Evolutionary conservation across 2,113 vertebrate species (phyloP), one percentile per base, ranked within the genome.

Genomic region (Ancistrus triradiatus): DNA sequence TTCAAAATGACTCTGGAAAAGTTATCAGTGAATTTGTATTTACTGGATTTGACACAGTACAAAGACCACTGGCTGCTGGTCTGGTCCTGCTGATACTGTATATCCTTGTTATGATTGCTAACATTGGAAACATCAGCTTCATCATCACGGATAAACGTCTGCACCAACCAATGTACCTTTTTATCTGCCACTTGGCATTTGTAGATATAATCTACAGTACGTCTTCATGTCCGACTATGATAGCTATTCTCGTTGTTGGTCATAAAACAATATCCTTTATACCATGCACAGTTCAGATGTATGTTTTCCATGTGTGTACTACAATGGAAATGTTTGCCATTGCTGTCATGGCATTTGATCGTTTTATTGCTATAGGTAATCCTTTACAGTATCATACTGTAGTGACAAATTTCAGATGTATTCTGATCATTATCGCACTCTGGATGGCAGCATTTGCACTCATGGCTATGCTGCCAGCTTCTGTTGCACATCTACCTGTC

Each of bases 311-410:
- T 62, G 46, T 73, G 5, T 75, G 57, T n/a, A 31, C 70, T 17
- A 60, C 44, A 1, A 75, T 86, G 79, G 84, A 87, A 56, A 57
- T 78, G 21, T 22, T 80, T 46, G 83, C 31, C 64, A 72, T 81
- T 52, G 11, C 65, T 4, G 28, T 52, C 8, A 72, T 81, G 74
- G 69, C 79, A n/a, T 68, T 73, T 62, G 75, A 79, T 59, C 75
- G 75, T 11, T 27, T 69, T 15, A 1, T 77, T 66, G 79, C 77
- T 8, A 56, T 79, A 6, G 58, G 48, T 14, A 67, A 2, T 15
- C 79, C 79, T 24, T 47, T 79, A 24, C 61, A 43, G 15, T 79
- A 79, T 18, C 59, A 61, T 27, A 49, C 22, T 19, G 51, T 76
- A 42, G 6, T 76, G 28, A 76, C 67, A 25, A 79, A 73, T 51